Evolutionary conservation across 1,140 invertebrate species (phyloP).

Genomic region (Oncopodura yosiiana): DNA sequence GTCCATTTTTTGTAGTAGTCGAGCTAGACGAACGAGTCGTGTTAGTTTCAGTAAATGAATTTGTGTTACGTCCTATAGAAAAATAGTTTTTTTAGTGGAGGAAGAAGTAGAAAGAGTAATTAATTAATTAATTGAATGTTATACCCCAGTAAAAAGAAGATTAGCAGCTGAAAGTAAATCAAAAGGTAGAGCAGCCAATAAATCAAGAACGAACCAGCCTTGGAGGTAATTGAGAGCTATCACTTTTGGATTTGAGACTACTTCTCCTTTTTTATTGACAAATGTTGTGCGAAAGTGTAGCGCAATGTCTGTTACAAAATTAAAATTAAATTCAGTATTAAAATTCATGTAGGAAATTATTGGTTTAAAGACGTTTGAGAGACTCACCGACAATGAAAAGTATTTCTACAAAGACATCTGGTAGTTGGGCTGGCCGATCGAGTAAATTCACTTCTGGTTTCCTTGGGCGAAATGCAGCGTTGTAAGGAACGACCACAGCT

Average conservation of each 20-base stretch:
- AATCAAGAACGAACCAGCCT: slow-evolving; percentile 57
- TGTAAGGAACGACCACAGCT: slow-evolving; percentile 95
- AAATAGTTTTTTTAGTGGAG: no score
- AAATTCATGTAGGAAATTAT: no score
- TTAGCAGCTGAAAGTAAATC: slow-evolving; percentile 85
- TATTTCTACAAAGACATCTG: slow-evolving; percentile 85
- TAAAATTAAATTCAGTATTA: slow-evolving; percentile 1
- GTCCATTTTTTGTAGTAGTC: slow-evolving; percentile 95
- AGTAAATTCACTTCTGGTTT: no score
- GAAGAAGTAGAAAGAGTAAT: no score
- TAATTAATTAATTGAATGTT: no score
- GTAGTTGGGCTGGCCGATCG: no score
- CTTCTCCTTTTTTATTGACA: slow-evolving; percentile 96
- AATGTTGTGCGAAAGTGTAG: slow-evolving; percentile 98
- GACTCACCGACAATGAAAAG: slow-evolving; percentile 86
- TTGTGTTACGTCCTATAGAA: slow-evolving; percentile 18
- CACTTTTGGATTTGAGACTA: slow-evolving; percentile 80
- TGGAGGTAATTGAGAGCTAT: slow-evolving; percentile 72
- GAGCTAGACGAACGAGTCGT: slow-evolving; percentile 75
- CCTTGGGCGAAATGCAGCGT: slow-evolving; percentile 81
- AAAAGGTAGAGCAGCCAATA: slow-evolving; percentile 47
- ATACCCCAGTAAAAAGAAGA: slow-evolving; percentile 72
- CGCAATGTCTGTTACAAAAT: slow-evolving; percentile 92
- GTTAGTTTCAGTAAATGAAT: slow-evolving; percentile 91
- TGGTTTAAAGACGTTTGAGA: no score